Base-by-base conservation (phyloP, 2,113 vertebrate genomes). In the Struthidea cinerea region DNA sequence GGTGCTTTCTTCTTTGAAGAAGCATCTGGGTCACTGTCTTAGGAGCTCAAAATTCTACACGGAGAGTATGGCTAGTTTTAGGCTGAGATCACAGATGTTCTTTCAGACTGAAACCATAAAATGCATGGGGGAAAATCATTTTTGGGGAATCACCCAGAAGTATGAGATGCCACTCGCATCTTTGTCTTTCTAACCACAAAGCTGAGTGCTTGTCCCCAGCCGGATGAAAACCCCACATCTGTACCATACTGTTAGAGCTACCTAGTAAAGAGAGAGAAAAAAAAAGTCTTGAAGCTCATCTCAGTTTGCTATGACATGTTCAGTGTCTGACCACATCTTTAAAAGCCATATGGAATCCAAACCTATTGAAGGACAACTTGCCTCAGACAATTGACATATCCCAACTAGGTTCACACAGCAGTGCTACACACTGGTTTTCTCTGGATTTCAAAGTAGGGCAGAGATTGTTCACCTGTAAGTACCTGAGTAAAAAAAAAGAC, bases 401-500 rank as follows among this genome's bases (percentile, higher is more conserved):
- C 33, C 42, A 89, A 7, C 26, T 61, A 49, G 49, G 26, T 64
- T 76, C 53, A 89, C 73, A 81, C 56, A 94, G 83, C 80, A 84
- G 56, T 75, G 77, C 42, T 90, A 81, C 47, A 78, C 24, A 30
- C 47, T 37, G 71, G 21, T 92, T 80, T 39, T 56, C 68, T 94
- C 88, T 84, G 69, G 59, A 90, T 90, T 94, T 87, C 64, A 42
- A 95, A 89, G 55, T 41, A 90, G 86, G 80, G 77, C 86, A 92
- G 89, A 94, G 68, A 94, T 81, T 93, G 91, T 93, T 96, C 91
- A 81, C 89, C 86, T 91, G 7, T 95, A 95, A 95, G 68, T 94
- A 95, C 95, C 95, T 96, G 96, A 97, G 96, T 90, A 95, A 68
- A 95, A 94, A 95, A 96, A 94, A 95, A 95, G 82, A 89, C 85